Evolutionary conservation across 2,797 vertebrate species (phyloP).

Genomic region (Alcedo quadribrachys): DNA sequence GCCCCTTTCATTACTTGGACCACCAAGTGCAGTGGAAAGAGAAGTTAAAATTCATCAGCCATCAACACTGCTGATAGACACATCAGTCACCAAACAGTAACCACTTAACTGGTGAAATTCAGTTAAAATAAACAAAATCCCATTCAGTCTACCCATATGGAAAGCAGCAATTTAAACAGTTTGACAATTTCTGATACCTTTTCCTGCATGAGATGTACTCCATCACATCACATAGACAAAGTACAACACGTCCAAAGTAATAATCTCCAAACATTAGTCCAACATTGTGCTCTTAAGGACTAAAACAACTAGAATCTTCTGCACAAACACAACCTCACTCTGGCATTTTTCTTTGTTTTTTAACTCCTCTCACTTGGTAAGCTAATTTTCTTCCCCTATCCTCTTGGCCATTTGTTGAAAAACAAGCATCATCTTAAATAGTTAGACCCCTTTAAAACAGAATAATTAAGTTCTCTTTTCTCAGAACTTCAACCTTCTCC

Average conservation of each 20-base stretch:
- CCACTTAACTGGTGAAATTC: background rate
- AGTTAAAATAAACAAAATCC: background rate
- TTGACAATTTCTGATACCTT: background rate
- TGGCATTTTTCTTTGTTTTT: background rate
- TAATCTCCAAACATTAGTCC: background rate
- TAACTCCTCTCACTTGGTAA: background rate
- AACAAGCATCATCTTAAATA: background rate
- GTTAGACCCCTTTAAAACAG: background rate
- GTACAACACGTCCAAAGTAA: fast-evolving
- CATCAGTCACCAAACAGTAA: background rate
- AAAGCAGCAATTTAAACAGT: background rate
- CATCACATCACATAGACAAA: background rate
- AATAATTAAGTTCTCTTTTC: background rate
- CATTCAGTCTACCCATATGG: background rate
- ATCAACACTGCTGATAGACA: background rate
- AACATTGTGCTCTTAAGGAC: background rate
- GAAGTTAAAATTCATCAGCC: background rate
- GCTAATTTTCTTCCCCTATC: background rate
- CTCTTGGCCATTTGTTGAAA: background rate
- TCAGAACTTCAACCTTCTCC: background rate
- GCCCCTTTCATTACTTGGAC: background rate
- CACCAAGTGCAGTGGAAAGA: background rate
- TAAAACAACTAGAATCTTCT: background rate
- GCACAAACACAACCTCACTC: too few species aligned
- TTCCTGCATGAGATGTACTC: background rate